Base-by-base conservation (phyloP, 1,140 invertebrate genomes). In the Drosophila hydei region DNA sequence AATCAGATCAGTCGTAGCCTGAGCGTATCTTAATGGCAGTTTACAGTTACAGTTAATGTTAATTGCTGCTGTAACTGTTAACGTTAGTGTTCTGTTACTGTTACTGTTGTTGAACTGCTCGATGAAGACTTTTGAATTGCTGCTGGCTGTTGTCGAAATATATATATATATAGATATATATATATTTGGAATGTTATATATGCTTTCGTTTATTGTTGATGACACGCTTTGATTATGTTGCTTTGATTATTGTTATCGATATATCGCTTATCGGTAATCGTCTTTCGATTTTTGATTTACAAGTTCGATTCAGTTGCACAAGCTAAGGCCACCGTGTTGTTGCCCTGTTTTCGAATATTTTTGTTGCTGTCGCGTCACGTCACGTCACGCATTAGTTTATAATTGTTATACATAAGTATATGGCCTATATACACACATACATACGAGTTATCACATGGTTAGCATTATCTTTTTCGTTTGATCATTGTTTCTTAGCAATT, bases 371-470 rank as follows among this genome's bases (percentile, higher is more conserved):
- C 45, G 33, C 23, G 16, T 33, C 52, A 25, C 36, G 52, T 56
- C 23, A 18, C 21, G 47, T 51, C 56, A 40, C 56, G 60, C 76
- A 54, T 42, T 69, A 70, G 81, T 79, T 76, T 77, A 87, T 81
- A 81, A 65, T 68, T 75, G 64, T 61, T 77, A 59, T 65, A 63
- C 59, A 77, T 85, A 63, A 68, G 69, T 85, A 85, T 81, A 78
- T 88, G 69, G 72, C 75, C 69, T 72, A 72, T 72, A 59, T 72
- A 72, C 69, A 72, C 69, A 72, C 63, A 72, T 87, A 81, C 81
- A 81, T 87, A 81, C 74, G 65, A 78, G 51, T 87, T 87, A 87
- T 87, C 81, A 87, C 81, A 87, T 85, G 33, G 69, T 85, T 85
- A 75, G 80, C 72, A 84, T 84, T 79, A 72, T 75, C 38, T 71